A percentile compares a stretch with the other conserved stretches of the same genome.
Conservation (phyloP, 2,113 vertebrate genomes). For the Pogonocichla stellata region DNA sequence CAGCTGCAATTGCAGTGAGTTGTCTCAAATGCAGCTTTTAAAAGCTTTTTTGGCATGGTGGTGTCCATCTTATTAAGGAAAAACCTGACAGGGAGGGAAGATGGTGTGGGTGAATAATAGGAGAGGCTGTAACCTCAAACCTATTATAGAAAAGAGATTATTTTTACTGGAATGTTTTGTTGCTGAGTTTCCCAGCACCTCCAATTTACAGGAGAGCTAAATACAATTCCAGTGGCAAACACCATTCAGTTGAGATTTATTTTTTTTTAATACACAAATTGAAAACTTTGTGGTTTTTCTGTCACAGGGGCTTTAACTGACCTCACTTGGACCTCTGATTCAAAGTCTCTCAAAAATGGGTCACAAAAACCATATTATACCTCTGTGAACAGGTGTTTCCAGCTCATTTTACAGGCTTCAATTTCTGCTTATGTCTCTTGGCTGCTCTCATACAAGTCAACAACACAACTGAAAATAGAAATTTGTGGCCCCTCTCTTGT, state of each 20-base stretch:
- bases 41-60: conserved; percentile 59
- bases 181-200: conserved; percentile 19
- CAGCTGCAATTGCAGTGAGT: neutral
- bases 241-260: neutral
- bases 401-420: neutral
- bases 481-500: neutral
- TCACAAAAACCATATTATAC: neutral
- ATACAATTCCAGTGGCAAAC: neutral
- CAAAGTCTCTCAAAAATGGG: neutral
- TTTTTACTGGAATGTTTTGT: conserved; percentile 48
- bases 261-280: neutral
- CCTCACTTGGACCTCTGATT: neutral
- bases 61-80: neutral
- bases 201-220: neutral
- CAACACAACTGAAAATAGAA: conserved; percentile 14
- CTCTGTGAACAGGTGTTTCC: conserved; percentile 23
- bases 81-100: neutral
- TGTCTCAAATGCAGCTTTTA: neutral
- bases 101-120: neutral
- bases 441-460: neutral
- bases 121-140: neutral
- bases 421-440: neutral
- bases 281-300: neutral
- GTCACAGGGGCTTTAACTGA: neutral
- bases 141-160: neutral